phyloP scores from a whole-genome alignment of 2,888 invertebrate species.

The Ennomos quercinarius region DNA sequence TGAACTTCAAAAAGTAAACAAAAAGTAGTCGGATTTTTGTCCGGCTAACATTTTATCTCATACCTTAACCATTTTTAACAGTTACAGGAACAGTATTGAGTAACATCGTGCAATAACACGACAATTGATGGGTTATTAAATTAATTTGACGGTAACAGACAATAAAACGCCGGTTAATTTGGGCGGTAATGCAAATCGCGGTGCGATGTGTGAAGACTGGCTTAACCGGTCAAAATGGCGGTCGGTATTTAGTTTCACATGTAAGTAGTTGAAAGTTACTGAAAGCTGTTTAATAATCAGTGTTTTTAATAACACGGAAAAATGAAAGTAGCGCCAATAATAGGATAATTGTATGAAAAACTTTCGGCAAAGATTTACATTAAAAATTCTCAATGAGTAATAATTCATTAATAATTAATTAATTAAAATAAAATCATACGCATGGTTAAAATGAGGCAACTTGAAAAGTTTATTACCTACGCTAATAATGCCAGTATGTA shows the following conservation, averaged over 20 bases:
- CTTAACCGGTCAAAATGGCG: constrained; percentile 12
- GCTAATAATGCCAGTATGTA: background rate
- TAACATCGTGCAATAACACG: constrained; percentile 35
- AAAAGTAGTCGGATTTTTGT: constrained; percentile 1
- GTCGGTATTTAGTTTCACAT: background rate
- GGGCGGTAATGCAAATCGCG: constrained; percentile 28
- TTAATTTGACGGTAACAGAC: constrained; percentile 49
- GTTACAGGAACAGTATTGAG: constrained; percentile 32
- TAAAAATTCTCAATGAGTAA: too few species aligned
- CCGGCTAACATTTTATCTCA: constrained; percentile 4
- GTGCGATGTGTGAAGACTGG: constrained; percentile 21
- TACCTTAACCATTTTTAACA: constrained; percentile 8
- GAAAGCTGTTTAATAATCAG: background rate
- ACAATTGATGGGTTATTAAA: constrained; percentile 49
- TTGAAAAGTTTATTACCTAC: too few species aligned
- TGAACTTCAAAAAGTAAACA: background rate
- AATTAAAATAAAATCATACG: too few species aligned
- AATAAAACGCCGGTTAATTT: constrained; percentile 45
- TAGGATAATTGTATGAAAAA: too few species aligned
- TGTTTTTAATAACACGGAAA: background rate
- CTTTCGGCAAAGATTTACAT: too few species aligned
- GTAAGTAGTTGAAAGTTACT: too few species aligned
- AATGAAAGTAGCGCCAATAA: background rate
- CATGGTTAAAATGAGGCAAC: too few species aligned
- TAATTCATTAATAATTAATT: too few species aligned